Base-by-base conservation (phyloP, 2,797 vertebrate species). In the Botia almorhae region DNA sequence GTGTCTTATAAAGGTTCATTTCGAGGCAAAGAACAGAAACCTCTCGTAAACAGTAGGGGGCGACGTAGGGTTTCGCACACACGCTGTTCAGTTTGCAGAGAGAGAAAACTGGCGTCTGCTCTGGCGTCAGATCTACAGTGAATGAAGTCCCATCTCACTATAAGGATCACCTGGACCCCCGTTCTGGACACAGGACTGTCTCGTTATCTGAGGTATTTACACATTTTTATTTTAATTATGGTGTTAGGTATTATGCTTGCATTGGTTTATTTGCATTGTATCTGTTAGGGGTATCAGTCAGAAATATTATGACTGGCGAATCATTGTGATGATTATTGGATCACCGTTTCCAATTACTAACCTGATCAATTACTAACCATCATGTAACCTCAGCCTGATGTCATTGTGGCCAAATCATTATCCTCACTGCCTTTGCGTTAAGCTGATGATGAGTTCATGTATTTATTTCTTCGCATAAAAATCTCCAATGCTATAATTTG, bases 181-280 rank as follows among this genome's bases (percentile, higher is more conserved):
- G 14, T 29, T 7, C 26, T 65, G 58, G 5, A 79, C 84, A 80
- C 53, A 77, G 55, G 60, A 77, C 64, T 68, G 69, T 86, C 84
- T 87, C 81, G 61, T 71, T 39, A 74, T 81, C 79, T 43, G 90
- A 88, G 93, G 94, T 94, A 89, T 65, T 55, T 68, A 7, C 16
- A 8, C 3, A 2, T 60, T 51, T 55, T 48, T 46, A 2, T 14
- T 17, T 19, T 7, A 2, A 29, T 56, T 6, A 6, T 33, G 0
- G 3, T 65, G 14, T 69, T 17, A 48, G 48, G 17, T 68, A 17
- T 11, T 3, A 48, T 17, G 33, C 23, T n/a, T 50, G 6, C 11
- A 29, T 12, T 0, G 16, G 5, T 58, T 23, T 48, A 17, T 39
- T 56, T 8, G 55, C 58, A 43, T 7, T 43, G 39, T 60, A 19